Conservation (phyloP, 2,888 invertebrate genomes). For the Hofmannophila pseudospretella region DNA sequence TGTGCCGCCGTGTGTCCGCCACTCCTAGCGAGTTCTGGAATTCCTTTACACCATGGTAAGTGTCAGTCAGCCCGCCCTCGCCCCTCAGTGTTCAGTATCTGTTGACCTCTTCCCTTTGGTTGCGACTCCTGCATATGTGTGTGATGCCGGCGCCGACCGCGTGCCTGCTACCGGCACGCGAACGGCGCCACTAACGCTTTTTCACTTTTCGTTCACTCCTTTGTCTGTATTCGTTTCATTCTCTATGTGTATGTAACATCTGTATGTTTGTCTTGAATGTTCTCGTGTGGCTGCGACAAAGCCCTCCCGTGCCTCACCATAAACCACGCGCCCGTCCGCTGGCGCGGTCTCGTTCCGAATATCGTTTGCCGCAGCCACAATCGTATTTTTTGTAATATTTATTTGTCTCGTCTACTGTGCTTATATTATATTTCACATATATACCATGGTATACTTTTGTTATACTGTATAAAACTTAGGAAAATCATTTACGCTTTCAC, state of each 20-base stretch:
- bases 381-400: conserved; percentile 69
- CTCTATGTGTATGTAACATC: conserved; percentile 79
- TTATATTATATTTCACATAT: conserved; percentile 71
- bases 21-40: conserved; percentile 98
- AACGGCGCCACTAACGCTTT: conserved; percentile 68
- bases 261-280: conserved; percentile 78
- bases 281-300: conserved; percentile 70
- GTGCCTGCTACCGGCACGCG: conserved; percentile 62
- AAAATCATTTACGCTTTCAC: conserved; percentile 79
- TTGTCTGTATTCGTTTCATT: conserved; percentile 78
- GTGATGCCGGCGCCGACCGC: conserved; percentile 69
- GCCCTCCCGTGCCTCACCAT: conserved; percentile 30
- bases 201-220: conserved; percentile 74
- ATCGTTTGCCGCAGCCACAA: conserved; percentile 68
- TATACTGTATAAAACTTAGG: conserved; percentile 71
- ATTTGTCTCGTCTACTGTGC: conserved; percentile 77
- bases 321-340: conserved; percentile 36
- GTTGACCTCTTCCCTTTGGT: conserved; percentile 76
- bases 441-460: conserved; percentile 65
- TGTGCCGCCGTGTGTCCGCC: conserved; percentile 83
- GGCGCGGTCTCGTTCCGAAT: conserved; percentile 33
- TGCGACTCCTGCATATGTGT: conserved; percentile 77
- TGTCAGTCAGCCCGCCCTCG: conserved; percentile 83
- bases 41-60: conserved; percentile 99
- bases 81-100: conserved; percentile 78